Conservation (phyloP, 2,888 invertebrate genomes). For the Trichogramma dendrolimi region DNA sequence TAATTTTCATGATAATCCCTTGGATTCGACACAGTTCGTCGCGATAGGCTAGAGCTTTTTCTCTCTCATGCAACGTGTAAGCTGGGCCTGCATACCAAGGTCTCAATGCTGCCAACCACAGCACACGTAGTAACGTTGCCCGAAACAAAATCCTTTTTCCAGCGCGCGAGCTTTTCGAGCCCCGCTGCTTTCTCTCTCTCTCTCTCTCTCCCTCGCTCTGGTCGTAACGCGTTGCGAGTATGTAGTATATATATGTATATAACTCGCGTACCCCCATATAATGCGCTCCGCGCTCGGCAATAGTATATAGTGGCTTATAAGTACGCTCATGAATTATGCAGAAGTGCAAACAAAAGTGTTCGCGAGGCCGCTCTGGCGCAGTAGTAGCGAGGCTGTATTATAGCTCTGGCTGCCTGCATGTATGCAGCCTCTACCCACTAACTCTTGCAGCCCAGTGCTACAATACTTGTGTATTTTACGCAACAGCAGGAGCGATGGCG, state of each 20-base stretch:
- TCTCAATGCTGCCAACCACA: no score
- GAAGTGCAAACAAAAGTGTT: conserved; percentile 42
- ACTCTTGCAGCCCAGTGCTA: conserved; percentile 29
- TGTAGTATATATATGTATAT: no score
- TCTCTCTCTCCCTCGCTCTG: neutral
- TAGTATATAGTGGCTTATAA: conserved; percentile 43
- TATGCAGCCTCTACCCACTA: no score
- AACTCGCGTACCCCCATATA: neutral
- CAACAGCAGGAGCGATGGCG: no score
- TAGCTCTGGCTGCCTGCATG: no score
- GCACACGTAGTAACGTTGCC: no score
- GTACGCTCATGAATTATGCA: conserved; percentile 50
- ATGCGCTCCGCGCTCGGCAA: conserved; percentile 29
- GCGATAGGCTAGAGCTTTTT: no score
- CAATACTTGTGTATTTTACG: conserved; percentile 41
- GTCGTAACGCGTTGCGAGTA: no score
- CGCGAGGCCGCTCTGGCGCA: conserved; percentile 23
- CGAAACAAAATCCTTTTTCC: no score
- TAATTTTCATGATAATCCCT: conserved; percentile 21
- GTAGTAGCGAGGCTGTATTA: no score
- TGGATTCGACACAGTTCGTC: conserved; percentile 17
- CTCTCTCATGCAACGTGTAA: neutral
- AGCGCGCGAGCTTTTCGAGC: conserved; percentile 3
- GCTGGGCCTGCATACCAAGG: no score
- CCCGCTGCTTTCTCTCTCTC: neutral